Base-by-base conservation (phyloP, 2,113 vertebrate genomes). In the Xyrauchen texanus region DNA sequence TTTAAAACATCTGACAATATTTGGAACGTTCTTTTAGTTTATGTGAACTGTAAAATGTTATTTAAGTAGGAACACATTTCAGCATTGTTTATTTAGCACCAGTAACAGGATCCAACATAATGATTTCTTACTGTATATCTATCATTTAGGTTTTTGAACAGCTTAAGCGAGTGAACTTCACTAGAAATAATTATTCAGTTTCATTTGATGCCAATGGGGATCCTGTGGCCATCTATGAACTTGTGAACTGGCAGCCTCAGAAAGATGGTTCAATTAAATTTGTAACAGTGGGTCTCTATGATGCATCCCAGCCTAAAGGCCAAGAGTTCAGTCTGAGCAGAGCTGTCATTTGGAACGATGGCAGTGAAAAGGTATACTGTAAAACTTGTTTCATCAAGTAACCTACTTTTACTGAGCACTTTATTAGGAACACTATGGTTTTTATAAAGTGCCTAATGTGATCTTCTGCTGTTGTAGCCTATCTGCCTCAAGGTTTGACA, bases 181-280 rank as follows among this genome's bases (percentile, higher is more conserved):
- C 88, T 3, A 60, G 53, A 57, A 83, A 44, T 8, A 91, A 90
- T 3, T 90, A 92, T 57, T 68, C 88, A 34, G 89, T 92, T 4
- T 81, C 77, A 42, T 93, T 92, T 87, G 92, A 93, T 82, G 68
- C 79, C 2, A 91, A 91, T 15, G 92, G 92, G 0, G 91, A 92
- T 76, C 88, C 92, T 0, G 78, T 89, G 55, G 90, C 92, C 3
- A 89, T 88, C 44, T 93, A 93, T 82, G 92, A 93, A 76, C 76
- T 93, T 8, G 89, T 93, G 74, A 93, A 92, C 83, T 93, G 92
- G 92, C 91, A 92, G 81, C 85, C 80, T 82, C 86, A 85, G 6
- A 64, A 73, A n/a, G 74, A 72, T 4, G 88, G 89, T 7, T 88
- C 80, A 52, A 84, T 83, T 82, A 84, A 89, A 16, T 92, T 91